These are phyloP conservation scores for Drosophila anomelani DNA, from an alignment of 2,888 invertebrate genomes.

Conservation along the genomic window DNA sequence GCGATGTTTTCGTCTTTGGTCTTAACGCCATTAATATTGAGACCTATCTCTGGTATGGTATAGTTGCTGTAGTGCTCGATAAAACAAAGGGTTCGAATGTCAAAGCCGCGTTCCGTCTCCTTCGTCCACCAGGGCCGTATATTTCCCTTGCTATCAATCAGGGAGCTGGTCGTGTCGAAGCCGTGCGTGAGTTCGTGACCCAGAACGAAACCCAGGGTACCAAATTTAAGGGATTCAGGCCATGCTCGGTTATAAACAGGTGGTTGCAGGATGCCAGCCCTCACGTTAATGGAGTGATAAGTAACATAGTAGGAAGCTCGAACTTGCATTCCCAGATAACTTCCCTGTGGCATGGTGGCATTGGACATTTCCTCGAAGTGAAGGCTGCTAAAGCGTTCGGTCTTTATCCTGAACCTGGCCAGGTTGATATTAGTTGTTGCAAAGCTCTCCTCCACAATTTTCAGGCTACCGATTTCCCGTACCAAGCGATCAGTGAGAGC, in stretches of 20 bases:
- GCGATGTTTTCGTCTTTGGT: conserved; percentile 82
- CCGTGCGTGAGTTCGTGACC: conserved; percentile 83
- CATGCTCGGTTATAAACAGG: conserved; percentile 77
- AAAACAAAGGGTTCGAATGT: conserved; percentile 75
- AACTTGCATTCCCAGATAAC: conserved; percentile 72
- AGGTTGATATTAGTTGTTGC: conserved; percentile 71
- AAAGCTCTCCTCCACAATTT: conserved; percentile 61
- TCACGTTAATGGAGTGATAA: conserved; percentile 81
- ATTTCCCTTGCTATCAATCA: conserved; percentile 64
- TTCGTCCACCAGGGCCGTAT: conserved; percentile 76
- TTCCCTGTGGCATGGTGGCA: conserved; percentile 64
- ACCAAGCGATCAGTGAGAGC: conserved; percentile 63
- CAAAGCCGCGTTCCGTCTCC: conserved; percentile 66
- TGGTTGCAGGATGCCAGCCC: conserved; percentile 80
- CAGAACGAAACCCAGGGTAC: conserved; percentile 79
- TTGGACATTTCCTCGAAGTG: conserved; percentile 54
- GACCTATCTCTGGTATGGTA: conserved; percentile 78
- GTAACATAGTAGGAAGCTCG: conserved; percentile 77
- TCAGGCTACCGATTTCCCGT: conserved; percentile 62
- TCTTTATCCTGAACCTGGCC: conserved; percentile 53
- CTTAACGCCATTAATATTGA: conserved; percentile 73
- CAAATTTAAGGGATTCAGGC: conserved; percentile 80
- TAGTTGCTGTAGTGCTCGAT: conserved; percentile 74
- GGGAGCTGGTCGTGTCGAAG: conserved; percentile 75
- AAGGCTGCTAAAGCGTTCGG: conserved; percentile 69